Conservation (phyloP, 2,888 invertebrate genomes). For the Phragmatobia fuliginosa region DNA sequence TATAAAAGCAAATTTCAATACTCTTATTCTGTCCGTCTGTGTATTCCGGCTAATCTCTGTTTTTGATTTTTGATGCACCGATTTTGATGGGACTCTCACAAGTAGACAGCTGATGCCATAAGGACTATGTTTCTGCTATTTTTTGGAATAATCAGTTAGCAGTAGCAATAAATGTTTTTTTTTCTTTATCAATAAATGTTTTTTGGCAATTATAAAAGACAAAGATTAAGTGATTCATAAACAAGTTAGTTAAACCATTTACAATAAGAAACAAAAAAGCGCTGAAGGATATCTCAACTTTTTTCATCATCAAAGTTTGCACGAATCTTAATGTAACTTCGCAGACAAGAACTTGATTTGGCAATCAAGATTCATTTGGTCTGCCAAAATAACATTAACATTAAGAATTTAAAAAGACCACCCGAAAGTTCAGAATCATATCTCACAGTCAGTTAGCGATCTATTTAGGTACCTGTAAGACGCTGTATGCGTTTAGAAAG, state of each 20-base stretch:
- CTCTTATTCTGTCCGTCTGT: too few relatives aligned
- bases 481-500: constrained; percentile 50
- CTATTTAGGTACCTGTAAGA: constrained; percentile 71
- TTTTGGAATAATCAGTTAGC: too few relatives aligned
- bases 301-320: constrained; percentile 49
- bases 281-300: constrained; percentile 43
- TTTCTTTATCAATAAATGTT: constrained; percentile 19
- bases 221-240: constrained; percentile 31
- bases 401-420: constrained; percentile 62
- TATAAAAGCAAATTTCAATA: too few relatives aligned
- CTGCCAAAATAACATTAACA: constrained; percentile 47
- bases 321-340: constrained; percentile 45
- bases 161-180: too few relatives aligned
- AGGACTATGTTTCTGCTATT: too few relatives aligned
- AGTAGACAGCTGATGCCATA: too few relatives aligned
- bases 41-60: too few relatives aligned
- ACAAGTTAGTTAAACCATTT: constrained; percentile 40
- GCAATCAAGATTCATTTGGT: constrained; percentile 51
- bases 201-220: constrained; percentile 29
- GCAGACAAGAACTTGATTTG: constrained; percentile 51
- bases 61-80: too few relatives aligned
- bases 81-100: too few relatives aligned
- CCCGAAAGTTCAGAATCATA: constrained; percentile 73
- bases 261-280: constrained; percentile 45
- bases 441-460: constrained; percentile 79